phyloP scores from a whole-genome alignment of 64 coral and sea anemone genomes.

The Orbicella faveolata region DNA sequence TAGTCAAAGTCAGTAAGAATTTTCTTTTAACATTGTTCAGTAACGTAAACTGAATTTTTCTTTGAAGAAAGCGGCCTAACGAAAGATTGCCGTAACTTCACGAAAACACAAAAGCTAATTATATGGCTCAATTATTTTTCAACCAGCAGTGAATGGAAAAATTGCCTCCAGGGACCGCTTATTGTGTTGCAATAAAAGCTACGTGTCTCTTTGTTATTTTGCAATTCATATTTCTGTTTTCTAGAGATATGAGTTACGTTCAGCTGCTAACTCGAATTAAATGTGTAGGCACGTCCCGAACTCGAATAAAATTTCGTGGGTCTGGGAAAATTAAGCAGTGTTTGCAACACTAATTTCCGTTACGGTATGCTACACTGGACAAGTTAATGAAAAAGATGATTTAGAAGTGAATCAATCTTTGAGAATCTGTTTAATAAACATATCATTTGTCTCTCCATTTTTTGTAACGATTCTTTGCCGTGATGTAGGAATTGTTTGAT shows the following conservation, averaged over 20 bases:
- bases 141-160: background rate
- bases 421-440: background rate
- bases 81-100: background rate
- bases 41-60: background rate
- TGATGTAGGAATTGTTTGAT: background rate
- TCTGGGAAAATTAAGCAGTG: background rate
- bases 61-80: background rate
- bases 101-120: conserved; percentile 9
- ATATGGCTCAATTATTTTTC: conserved; percentile 15
- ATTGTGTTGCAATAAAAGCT: conserved; percentile 24
- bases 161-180: background rate
- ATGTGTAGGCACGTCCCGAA: conserved; percentile 7
- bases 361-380: background rate
- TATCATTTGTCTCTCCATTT: background rate
- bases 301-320: background rate
- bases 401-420: background rate
- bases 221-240: background rate
- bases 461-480: too few relatives aligned
- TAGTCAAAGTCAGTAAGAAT: background rate
- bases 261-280: background rate
- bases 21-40: background rate
- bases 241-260: background rate
- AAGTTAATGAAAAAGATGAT: conserved; percentile 10
- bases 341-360: background rate
- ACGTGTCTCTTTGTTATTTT: conserved; percentile 28